Evolutionary conservation across 2,888 invertebrate species (phyloP), one percentile per base, ranked within the genome.

Genomic region (Andrena hattorfiana): DNA sequence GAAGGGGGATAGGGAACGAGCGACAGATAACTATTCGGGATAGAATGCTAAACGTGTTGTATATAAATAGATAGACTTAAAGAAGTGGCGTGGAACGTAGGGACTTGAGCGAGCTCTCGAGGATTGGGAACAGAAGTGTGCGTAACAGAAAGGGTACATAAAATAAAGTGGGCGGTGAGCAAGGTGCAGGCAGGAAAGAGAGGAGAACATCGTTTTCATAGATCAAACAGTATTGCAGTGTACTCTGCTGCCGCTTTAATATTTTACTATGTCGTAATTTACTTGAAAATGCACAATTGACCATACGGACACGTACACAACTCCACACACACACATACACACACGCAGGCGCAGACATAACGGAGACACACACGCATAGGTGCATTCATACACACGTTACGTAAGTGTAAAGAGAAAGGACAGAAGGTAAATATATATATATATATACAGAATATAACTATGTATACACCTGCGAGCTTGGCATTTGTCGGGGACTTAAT

Each of bases 201-300:
- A 48, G 63, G 71, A 85, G 63, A 86, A 87, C 77, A 85, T 83
- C 82, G 69, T 90, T 91, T 89, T 89, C 83, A 88, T 87, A 77
- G 81, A 80, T 87, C 77, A 78, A 89, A 86, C 85, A 89, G 81
- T 90, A 89, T 89, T 87, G 86, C 89, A 87, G 87, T 84, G 48
- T 77, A 63, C 81, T 88, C 84, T 85, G 86, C 88, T 89, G 83
- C 73, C 87, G 88, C 87, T 91, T 91, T 86, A 87, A 85, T 85
- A 85, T 89, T 89, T 88, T 84, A 86, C 82, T 89, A 88, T 81
- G 71, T 88, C 81, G 75, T 87, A 77, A 56, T 87, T 89, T 84
- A 74, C 67, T 86, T 87, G 81, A 85, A 70, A 87, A 87, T 90
- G 91, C 92, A 92, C 92, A 92, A 92, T 51, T 89, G 83, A 89